Evolutionary conservation across 2,888 invertebrate species (phyloP).

Genomic region (Hyles lineata): DNA sequence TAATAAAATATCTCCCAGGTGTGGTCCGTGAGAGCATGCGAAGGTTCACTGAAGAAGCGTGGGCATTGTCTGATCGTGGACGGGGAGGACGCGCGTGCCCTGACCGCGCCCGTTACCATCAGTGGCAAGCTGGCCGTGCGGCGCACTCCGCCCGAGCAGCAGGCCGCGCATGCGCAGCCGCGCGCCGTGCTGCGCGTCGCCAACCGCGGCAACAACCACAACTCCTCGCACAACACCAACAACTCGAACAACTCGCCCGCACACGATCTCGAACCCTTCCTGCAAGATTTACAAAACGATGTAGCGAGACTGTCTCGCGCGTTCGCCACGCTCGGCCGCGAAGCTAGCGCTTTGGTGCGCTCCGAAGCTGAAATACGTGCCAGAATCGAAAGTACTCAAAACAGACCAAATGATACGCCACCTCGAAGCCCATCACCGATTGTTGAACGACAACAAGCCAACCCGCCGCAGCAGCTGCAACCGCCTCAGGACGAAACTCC

Average conservation of each 20-base stretch:
- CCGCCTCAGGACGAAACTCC: conserved; percentile 39
- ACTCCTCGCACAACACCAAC: conserved; percentile 39
- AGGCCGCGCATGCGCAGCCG: conserved; percentile 62
- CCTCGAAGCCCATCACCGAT: conserved; percentile 37
- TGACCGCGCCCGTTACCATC: conserved; percentile 61
- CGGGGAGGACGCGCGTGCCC: conserved; percentile 66
- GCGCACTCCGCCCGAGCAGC: conserved; percentile 64
- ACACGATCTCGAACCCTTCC: conserved; percentile 62
- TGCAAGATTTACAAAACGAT: conserved; percentile 70
- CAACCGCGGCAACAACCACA: conserved; percentile 59
- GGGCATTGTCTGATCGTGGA: conserved; percentile 68
- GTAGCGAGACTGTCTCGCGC: conserved; percentile 69
- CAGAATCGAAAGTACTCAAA: conserved; percentile 49
- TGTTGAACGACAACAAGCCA: conserved; percentile 19
- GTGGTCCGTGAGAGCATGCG: conserved; percentile 77
- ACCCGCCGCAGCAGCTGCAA: conserved; percentile 33
- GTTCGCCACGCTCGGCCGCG: conserved; percentile 68
- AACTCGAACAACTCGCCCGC: conserved; percentile 41
- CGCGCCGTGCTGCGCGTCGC: conserved; percentile 76
- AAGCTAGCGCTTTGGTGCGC: conserved; percentile 62
- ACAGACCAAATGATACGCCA: conserved; percentile 35
- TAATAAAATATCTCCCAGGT: conserved; percentile 53
- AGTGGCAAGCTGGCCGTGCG: conserved; percentile 69
- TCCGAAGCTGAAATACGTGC: conserved; percentile 62
- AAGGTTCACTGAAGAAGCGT: conserved; percentile 75